Percentiles rank a stretch among this genome's conserved stretches.
phyloP scores from a whole-genome alignment of 1,140 invertebrate species.

The Himalopsyche phryganea region DNA sequence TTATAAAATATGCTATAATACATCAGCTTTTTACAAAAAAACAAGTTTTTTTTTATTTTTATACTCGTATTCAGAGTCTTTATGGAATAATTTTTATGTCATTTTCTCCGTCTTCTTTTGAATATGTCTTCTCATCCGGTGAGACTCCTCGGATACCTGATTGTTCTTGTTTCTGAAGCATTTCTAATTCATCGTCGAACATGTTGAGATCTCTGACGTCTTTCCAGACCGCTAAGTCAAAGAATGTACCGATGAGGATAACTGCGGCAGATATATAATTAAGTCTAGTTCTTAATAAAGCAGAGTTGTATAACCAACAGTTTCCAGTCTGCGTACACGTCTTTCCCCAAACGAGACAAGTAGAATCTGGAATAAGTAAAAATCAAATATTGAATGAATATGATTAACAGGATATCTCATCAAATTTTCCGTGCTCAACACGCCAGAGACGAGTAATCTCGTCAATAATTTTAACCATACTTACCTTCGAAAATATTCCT shows the following conservation, averaged over 20 bases:
- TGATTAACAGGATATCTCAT: too few relatives aligned
- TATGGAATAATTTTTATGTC: not conserved
- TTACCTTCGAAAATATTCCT: too few relatives aligned
- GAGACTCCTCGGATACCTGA: conserved; percentile 2
- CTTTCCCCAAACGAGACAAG: conserved; percentile 71
- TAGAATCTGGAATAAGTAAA: conserved; percentile 52
- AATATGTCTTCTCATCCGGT: not conserved
- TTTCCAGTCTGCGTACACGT: conserved; percentile 69
- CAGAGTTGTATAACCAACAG: conserved; percentile 70
- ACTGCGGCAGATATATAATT: conserved; percentile 67
- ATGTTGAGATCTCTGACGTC: conserved; percentile 67
- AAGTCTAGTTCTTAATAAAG: conserved; percentile 59
- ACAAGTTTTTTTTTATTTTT: not conserved
- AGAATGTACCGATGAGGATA: conserved; percentile 60
- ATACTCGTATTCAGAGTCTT: not conserved
- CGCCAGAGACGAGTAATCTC: too few relatives aligned
- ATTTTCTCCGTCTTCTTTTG: not conserved
- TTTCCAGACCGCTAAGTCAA: conserved; percentile 66
- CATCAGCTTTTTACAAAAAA: not conserved
- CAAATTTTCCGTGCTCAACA: too few relatives aligned
- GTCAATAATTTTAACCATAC: too few relatives aligned
- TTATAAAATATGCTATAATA: not conserved
- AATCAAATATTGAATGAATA: not conserved
- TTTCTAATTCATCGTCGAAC: conserved; percentile 63
- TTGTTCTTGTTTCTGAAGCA: conserved; percentile 46